Percentiles rank a stretch among this genome's conserved stretches.
Evolutionary conservation across 2,797 vertebrate species (phyloP).

Genomic region (Mormyrus hasselquistii): DNA sequence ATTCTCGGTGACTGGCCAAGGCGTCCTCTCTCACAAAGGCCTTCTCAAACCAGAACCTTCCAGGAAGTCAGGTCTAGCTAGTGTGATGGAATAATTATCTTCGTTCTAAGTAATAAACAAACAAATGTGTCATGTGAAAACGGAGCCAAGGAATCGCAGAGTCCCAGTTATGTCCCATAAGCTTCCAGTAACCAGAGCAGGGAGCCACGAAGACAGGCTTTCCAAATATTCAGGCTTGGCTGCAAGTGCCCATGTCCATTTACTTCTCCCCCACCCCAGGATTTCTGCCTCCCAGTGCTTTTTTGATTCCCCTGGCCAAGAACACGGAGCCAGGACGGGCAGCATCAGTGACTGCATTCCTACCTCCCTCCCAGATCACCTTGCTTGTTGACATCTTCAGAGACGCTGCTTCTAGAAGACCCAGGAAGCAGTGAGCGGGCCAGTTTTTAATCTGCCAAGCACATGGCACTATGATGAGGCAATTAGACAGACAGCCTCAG

Average conservation of each 20-base stretch:
- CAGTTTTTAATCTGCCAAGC: not conserved
- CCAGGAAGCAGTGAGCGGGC: not conserved
- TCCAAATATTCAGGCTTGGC: not conserved
- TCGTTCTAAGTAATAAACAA: not conserved
- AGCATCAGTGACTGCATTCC: slow-evolving; percentile 2
- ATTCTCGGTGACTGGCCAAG: not conserved
- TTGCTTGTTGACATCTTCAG: not conserved
- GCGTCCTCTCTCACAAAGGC: not conserved
- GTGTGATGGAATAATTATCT: not conserved
- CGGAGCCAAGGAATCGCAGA: not conserved
- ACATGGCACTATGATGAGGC: not conserved
- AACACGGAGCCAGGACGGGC: not conserved
- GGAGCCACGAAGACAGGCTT: not conserved
- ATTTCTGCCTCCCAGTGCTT: not conserved
- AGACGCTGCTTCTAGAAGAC: slow-evolving; percentile 15
- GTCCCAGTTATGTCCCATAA: not conserved
- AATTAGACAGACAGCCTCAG: not conserved
- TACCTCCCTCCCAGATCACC: not conserved
- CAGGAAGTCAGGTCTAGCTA: not conserved
- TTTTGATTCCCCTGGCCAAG: not conserved
- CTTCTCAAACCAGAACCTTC: not conserved
- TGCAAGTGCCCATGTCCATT: not conserved
- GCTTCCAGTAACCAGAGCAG: not conserved
- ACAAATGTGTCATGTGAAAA: not conserved
- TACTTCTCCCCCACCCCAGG: not conserved